Conservation (phyloP, 2,113 vertebrate genomes). For the Clarias batrachus region DNA sequence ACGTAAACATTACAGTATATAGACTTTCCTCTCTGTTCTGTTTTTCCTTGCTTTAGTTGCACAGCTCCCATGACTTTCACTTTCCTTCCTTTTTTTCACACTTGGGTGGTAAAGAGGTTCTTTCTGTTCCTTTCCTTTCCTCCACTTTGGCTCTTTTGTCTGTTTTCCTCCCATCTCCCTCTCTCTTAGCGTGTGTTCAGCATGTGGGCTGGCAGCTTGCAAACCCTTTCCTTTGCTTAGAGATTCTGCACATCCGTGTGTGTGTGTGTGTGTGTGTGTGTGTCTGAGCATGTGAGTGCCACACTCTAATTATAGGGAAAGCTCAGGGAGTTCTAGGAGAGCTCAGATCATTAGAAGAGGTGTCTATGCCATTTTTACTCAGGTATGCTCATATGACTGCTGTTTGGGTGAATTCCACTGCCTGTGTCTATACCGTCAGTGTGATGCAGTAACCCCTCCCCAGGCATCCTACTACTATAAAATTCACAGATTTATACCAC, state of each 20-base stretch:
- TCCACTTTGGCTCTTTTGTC: slow-evolving; percentile 11
- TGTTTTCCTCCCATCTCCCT: slow-evolving; percentile 16
- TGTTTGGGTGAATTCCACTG: slow-evolving; percentile 53
- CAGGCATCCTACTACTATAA: background rate
- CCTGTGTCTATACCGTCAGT: slow-evolving; percentile 12
- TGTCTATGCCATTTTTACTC: slow-evolving; percentile 64
- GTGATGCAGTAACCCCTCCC: background rate
- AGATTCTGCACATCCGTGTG: background rate
- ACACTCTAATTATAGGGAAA: slow-evolving; percentile 62
- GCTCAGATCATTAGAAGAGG: slow-evolving; percentile 49
- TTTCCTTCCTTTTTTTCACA: background rate
- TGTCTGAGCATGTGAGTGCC: background rate
- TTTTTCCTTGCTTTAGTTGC: background rate
- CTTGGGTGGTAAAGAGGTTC: background rate
- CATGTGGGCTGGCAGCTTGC: slow-evolving; percentile 25
- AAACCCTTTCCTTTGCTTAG: slow-evolving; percentile 1
- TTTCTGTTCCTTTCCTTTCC: background rate
- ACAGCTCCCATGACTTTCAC: background rate
- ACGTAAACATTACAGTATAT: too few species aligned
- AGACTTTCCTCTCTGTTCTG: background rate
- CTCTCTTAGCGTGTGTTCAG: slow-evolving; percentile 14
- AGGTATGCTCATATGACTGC: slow-evolving; percentile 66
- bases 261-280: slow-evolving; percentile 1
- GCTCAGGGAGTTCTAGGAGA: slow-evolving; percentile 36
- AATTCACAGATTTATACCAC: background rate